Evolutionary conservation across 2,888 invertebrate genomes (phyloP).

Genomic region (Poecilus cupreus): DNA sequence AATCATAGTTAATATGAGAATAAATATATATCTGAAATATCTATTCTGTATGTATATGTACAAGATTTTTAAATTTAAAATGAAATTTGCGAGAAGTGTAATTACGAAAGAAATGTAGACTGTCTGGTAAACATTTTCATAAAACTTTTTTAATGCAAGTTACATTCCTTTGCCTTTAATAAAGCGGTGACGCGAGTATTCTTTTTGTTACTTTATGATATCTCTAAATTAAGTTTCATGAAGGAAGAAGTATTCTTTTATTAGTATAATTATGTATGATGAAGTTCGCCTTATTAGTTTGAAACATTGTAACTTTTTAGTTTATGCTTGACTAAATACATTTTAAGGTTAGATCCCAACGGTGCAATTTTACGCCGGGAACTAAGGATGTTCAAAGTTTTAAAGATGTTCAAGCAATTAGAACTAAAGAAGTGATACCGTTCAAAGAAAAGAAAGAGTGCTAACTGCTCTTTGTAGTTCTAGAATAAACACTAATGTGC

Average conservation of each 20-base stretch:
- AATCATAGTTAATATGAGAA: too few relatives aligned
- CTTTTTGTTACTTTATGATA: constrained; percentile 8
- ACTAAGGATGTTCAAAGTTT: constrained; percentile 28
- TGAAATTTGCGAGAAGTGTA: background rate
- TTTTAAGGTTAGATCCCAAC: constrained; percentile 12
- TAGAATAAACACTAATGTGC: constrained; percentile 12
- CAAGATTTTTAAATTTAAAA: too few relatives aligned
- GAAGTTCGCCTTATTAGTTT: constrained; percentile 15
- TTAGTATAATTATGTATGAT: constrained; percentile 29
- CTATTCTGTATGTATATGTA: too few relatives aligned
- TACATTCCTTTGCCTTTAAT: constrained; percentile 14
- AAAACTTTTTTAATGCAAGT: constrained; percentile 7
- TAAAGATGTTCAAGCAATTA: constrained; percentile 22
- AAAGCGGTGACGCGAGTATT: constrained; percentile 6
- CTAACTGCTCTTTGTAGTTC: constrained; percentile 24
- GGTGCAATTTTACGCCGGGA: background rate
- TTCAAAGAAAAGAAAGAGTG: constrained; percentile 6
- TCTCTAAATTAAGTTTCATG: background rate
- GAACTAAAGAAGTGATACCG: constrained; percentile 19
- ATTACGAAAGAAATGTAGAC: background rate
- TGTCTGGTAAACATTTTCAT: background rate
- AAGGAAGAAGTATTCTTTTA: background rate
- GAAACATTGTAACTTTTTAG: constrained; percentile 32
- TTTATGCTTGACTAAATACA: constrained; percentile 25
- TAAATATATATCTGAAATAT: too few relatives aligned